Base-by-base conservation (phyloP, 2,888 invertebrate species). In the Rhodophaea formosa region DNA sequence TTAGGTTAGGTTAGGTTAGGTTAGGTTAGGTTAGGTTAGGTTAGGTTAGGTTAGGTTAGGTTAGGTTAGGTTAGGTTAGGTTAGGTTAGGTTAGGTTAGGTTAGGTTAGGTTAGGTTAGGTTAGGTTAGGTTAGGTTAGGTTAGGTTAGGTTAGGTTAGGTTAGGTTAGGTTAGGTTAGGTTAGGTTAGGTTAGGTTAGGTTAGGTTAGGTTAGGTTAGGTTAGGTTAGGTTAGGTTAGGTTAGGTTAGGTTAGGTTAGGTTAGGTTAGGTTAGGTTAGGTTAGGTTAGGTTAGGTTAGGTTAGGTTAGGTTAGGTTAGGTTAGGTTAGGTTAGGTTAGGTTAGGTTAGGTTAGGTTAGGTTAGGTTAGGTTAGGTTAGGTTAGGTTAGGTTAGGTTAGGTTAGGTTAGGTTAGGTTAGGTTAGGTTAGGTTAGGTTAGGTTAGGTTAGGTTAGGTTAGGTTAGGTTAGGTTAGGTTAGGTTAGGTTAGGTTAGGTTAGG, bases 251-350 rank as follows among this genome's bases (percentile, higher is more conserved):
- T n/a, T n/a, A n/a, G n/a, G 54, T 54, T 54, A 54, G 54, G 54
- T 54, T 54, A 54, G 54, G 54, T 54, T 54, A 54, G 54, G 54
- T 54, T 54, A 54, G 54, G 54, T 54, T 54, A 54, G 54, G 54
- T 54, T 54, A 54, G 54, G 54, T 54, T 54, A 54, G 54, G 54
- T 54, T 54, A 54, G 54, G 54, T 54, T 54, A 54, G 54, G 54
- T 54, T 54, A 54, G 54, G 54, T 54, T 54, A 54, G 54, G 54
- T 54, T 54, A 54, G 54, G 54, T 54, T 54, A 54, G 54, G 54
- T 54, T 54, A 54, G 54, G 54, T 54, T 54, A 54, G 54, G 54
- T 54, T 54, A 54, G 54, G 54, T 54, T 54, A 54, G 54, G 54
- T 54, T 54, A 54, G 54, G 54, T 54, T 54, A 54, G 54, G 54